Conservation (phyloP, 2,113 vertebrate genomes). For the Tiliqua scincoides region DNA sequence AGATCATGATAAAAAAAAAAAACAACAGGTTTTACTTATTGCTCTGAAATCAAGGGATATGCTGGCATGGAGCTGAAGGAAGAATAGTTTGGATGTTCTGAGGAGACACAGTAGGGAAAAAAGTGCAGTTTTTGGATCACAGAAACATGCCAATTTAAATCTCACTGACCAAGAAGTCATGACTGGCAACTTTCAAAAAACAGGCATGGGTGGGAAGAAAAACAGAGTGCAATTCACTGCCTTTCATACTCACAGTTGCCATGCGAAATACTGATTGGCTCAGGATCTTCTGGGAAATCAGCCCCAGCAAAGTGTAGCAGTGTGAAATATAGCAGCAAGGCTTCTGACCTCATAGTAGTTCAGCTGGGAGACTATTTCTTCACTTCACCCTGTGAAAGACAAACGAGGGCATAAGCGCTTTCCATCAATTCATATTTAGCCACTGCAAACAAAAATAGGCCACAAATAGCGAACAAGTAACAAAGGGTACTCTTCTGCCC, state of each 20-base stretch:
- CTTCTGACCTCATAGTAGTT: slow-evolving; percentile 98
- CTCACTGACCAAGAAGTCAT: background rate
- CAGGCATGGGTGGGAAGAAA: background rate
- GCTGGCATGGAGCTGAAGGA: background rate
- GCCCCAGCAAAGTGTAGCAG: slow-evolving; percentile 93
- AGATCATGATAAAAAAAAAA: rapidly evolving
- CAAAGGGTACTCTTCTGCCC: background rate
- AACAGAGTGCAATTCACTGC: background rate
- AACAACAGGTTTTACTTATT: background rate
- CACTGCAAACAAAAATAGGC: slow-evolving; percentile 38
- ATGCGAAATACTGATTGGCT: slow-evolving; percentile 99
- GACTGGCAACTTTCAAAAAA: too few relatives aligned
- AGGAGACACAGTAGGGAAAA: background rate
- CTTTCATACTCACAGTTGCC: slow-evolving; percentile 94
- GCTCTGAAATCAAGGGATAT: background rate
- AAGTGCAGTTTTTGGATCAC: background rate
- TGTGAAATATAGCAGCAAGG: slow-evolving; percentile 96
- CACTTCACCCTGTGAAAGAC: slow-evolving; percentile 86
- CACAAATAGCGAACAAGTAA: background rate
- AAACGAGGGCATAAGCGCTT: slow-evolving; percentile 42
- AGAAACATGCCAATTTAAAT: slow-evolving; percentile 14
- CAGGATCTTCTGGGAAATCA: slow-evolving; percentile 98
- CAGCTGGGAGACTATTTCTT: slow-evolving; percentile 83
- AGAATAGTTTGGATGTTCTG: background rate
- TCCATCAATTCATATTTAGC: slow-evolving; percentile 34